Percentiles rank a stretch among this genome's conserved stretches.
These are phyloP conservation scores for Tribolium freemani DNA, from an alignment of 2,888 invertebrate species.

Conservation along the genomic window DNA sequence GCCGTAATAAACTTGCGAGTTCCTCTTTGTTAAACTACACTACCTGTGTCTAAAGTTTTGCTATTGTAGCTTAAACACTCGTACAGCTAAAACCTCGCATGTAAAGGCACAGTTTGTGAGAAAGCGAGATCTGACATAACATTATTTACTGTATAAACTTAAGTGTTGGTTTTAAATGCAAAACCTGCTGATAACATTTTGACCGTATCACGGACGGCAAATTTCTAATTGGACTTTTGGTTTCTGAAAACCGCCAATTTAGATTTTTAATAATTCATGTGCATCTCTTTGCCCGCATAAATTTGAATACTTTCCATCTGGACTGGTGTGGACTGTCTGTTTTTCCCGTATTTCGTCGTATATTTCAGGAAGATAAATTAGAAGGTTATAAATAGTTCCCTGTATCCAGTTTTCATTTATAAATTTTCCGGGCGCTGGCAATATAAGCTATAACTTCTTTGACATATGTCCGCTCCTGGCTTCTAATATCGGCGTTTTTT, in stretches of 20 bases:
- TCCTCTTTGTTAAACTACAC: too few species aligned
- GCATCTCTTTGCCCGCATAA: background rate
- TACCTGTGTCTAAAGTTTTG: too few species aligned
- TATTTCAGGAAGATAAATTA: background rate
- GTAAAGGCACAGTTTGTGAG: background rate
- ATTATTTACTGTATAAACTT: background rate
- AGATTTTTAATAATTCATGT: background rate
- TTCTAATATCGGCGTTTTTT: background rate
- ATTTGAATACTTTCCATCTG: background rate
- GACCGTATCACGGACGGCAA: background rate
- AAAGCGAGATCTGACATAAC: background rate
- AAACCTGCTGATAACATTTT: background rate
- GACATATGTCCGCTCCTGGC: conserved; percentile 4
- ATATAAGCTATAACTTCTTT: conserved; percentile 2
- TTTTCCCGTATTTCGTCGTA: background rate
- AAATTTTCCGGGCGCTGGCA: background rate
- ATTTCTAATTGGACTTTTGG: background rate
- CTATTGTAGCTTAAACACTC: too few species aligned
- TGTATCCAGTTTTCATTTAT: background rate
- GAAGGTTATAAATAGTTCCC: conserved; percentile 1
- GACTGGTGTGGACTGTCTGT: background rate
- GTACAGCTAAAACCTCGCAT: too few species aligned
- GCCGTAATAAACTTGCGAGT: too few species aligned
- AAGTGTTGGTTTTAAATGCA: background rate
- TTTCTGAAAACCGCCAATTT: background rate